Base-by-base conservation (phyloP, 2,113 vertebrate species). In the Etheostoma spectabile region DNA sequence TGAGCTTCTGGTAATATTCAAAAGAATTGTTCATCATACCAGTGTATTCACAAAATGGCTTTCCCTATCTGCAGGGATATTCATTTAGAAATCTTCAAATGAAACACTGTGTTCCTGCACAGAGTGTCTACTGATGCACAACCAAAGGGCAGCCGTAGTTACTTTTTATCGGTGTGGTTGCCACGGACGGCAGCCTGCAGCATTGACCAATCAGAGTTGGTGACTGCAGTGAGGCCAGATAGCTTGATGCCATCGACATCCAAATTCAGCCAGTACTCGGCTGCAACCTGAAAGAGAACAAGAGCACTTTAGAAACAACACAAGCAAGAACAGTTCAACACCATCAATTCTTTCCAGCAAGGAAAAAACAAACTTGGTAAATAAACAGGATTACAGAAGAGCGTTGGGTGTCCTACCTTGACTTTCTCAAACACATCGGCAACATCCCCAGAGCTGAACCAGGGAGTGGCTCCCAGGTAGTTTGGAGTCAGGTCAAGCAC, bases 401-500 rank as follows among this genome's bases (percentile, higher is more conserved):
- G 49, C 2, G 11, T 11, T 13, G 13, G 21, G 21, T 33, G 1
- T 30, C 68, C 70, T 80, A 95, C 95, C 88, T 56, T 69, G 15
- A 95, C 55, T 49, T 87, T 80, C 2, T 92, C 88, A 35, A 86
- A 45, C 6, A 91, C 11, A 0, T 27, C 48, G 1, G 0, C 1
- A 1, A 30, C 0, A 3, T 7, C 15, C 0, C 0, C 0, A 3
- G 5, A 0, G 0, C 4, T 61, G 62, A 97, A 97, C 97, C 96
- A 98, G 0, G 49, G 5, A 35, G 27, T 2, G 6, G 13, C 0
- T 33, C 94, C 89, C 0, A 0, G 0, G 51, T 96, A 96, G 92
- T 97, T 96, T 42, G 97, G 97, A 59, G 96, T 97, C 80, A 98
- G 82, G 61, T 97, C 96, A 75, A 98, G 86, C 71, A 97, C 88